Base-by-base conservation (phyloP, 2,797 vertebrate genomes). In the Vultur gryphus region DNA sequence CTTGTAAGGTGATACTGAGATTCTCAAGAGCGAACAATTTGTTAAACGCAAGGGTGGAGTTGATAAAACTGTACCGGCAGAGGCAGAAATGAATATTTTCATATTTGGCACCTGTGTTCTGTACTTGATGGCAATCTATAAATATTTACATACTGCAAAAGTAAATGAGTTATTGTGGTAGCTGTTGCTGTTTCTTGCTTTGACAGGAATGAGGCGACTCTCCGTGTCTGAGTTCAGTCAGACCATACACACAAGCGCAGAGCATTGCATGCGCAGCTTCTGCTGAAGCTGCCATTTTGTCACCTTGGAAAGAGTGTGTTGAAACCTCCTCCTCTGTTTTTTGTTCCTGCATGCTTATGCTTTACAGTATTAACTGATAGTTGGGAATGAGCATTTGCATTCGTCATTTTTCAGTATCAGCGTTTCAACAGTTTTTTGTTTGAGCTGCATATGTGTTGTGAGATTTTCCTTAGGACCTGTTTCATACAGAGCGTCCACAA, bases 141-240 rank as follows among this genome's bases (percentile, higher is more conserved):
- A 89, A 90, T 96, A 94, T 93, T 97, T 97, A 93, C 90, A 67
- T 89, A 80, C 82, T 92, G 89, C 78, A 91, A 11, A 91, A 94
- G 59, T 71, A 85, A 91, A 71, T 52, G 70, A 89, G 84, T 83
- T 90, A 73, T n/a, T 83, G 61, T 82, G 55, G 80, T 85, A 87
- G 93, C 65, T 89, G 87, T 80, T 95, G 71, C 88, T 91, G 35
- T 75, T 96, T 75, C 81, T 71, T 87, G 81, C 86, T 92, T 89
- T 85, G 86, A 79, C 75, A 78, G 39, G 67, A 93, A 39, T 13
- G 29, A 90, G 78, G 64, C 0, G 3, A 65, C 64, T 87, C 69
- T 95, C 11, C 0, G 8, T 7, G 3, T 75, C 82, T 33, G 77
- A 84, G 84, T 69, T 93, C 82, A 80, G 84, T 89, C 67, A 55